These are phyloP conservation scores for Neuroterus valhalla DNA, from an alignment of 1,140 invertebrate species.

Conservation along the genomic window DNA sequence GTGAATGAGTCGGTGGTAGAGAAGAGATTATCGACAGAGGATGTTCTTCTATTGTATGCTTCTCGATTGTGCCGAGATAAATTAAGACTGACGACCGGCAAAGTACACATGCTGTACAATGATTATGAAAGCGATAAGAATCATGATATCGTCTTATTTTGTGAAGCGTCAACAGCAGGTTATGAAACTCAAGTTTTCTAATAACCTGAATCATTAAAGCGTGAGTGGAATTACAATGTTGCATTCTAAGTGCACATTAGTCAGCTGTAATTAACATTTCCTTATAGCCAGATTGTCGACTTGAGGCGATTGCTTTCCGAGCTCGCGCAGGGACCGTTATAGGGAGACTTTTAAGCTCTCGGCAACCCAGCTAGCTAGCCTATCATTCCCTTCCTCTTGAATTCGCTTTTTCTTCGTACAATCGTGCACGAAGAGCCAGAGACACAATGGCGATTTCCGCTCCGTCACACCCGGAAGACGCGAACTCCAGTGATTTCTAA, in stretches of 20 bases:
- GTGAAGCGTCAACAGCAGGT: not conserved
- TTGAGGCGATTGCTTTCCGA: constrained; percentile 3
- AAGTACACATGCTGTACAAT: constrained; percentile 6
- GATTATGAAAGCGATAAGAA: constrained; percentile 15
- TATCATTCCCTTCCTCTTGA: constrained; percentile 16
- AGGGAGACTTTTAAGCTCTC: not conserved
- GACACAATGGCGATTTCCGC: constrained; percentile 62
- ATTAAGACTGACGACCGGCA: constrained; percentile 22
- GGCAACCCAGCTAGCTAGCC: not conserved
- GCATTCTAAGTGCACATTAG: constrained; percentile 7
- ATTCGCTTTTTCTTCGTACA: constrained; percentile 32
- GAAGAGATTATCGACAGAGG: constrained; percentile 25
- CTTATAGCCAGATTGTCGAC: constrained; percentile 25
- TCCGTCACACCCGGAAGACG: constrained; percentile 60
- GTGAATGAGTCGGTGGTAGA: constrained; percentile 29
- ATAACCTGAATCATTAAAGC: not conserved
- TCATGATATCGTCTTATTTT: constrained; percentile 12
- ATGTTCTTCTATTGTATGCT: constrained; percentile 22
- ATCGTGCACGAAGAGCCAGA: constrained; percentile 44
- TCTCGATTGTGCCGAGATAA: constrained; percentile 19
- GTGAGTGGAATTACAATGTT: not conserved
- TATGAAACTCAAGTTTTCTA: constrained; percentile 1
- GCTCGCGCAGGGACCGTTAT: constrained; percentile 15
- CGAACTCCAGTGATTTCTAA: constrained; percentile 55
- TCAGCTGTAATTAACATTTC: constrained; percentile 26